Percentiles rank a stretch among this genome's conserved stretches.
These are phyloP conservation scores for Leptoclinus maculatus DNA, from an alignment of 2,797 vertebrate genomes.

Conservation along the genomic window DNA sequence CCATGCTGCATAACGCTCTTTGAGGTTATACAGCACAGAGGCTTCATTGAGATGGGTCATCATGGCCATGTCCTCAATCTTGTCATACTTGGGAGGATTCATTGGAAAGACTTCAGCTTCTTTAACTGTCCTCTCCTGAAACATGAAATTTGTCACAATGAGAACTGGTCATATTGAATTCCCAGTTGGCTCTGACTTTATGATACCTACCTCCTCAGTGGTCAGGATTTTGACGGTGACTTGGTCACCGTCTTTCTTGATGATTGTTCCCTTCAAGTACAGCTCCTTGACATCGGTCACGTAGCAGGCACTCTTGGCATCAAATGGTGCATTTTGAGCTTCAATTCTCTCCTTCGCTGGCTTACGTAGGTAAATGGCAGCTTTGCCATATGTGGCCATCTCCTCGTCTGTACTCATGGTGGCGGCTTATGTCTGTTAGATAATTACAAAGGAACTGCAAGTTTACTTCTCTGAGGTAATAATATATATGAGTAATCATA, in stretches of 20 bases:
- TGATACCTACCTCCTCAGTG: constrained; percentile 54
- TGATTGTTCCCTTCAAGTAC: constrained; percentile 85
- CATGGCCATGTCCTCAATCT: constrained; percentile 85
- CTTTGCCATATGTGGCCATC: constrained; percentile 87
- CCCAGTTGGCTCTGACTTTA: background rate
- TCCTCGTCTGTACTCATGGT: constrained; percentile 86
- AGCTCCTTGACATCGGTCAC: constrained; percentile 85
- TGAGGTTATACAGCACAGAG: constrained; percentile 88
- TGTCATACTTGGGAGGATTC: constrained; percentile 83
- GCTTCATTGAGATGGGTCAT: constrained; percentile 84
- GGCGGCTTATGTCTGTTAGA: constrained; percentile 51
- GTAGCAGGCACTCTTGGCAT: constrained; percentile 88
- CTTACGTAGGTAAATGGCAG: constrained; percentile 87
- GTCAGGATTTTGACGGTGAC: constrained; percentile 84
- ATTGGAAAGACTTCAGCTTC: constrained; percentile 83
- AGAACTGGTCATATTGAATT: constrained; percentile 9
- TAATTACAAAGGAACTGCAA: background rate
- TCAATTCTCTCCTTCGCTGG: constrained; percentile 89
- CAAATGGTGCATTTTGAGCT: constrained; percentile 87
- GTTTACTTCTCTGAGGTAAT: no score
- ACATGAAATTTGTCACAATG: constrained; percentile 7
- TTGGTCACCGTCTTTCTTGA: constrained; percentile 85
- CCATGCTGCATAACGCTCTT: constrained; percentile 89
- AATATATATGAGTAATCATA: no score
- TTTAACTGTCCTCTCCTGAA: constrained; percentile 84